These are phyloP conservation scores for Thereva unica DNA, from an alignment of 2,888 invertebrate species.

Conservation along the genomic window DNA sequence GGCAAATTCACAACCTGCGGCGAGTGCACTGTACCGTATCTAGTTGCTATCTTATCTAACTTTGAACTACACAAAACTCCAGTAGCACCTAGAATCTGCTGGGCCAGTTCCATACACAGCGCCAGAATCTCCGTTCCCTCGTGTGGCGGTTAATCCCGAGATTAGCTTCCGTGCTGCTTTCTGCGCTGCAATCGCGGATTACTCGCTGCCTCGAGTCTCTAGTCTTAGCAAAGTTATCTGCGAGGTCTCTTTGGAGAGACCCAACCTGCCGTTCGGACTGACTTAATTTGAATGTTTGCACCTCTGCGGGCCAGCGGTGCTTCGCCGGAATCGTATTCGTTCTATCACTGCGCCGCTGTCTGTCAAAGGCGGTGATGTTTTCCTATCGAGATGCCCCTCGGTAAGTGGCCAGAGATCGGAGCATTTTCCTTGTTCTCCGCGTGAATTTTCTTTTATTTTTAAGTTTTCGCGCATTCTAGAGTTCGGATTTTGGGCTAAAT, in stretches of 20 bases:
- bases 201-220: too few relatives aligned
- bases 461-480: slow-evolving; percentile 30
- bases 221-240: slow-evolving; percentile 8
- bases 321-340: slow-evolving; percentile 45
- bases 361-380: slow-evolving; percentile 27
- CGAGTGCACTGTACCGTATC: too few relatives aligned
- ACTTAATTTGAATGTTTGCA: slow-evolving; percentile 40
- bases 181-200: not conserved
- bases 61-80: too few relatives aligned
- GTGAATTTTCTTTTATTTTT: slow-evolving; percentile 18
- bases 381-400: slow-evolving; percentile 24
- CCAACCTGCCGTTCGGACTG: slow-evolving; percentile 39
- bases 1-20: too few relatives aligned
- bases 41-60: too few relatives aligned
- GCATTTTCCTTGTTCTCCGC: slow-evolving; percentile 26
- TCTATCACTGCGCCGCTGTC: slow-evolving; percentile 42
- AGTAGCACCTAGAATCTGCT: too few relatives aligned
- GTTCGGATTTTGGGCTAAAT: slow-evolving; percentile 28
- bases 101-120: too few relatives aligned
- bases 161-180: too few relatives aligned
- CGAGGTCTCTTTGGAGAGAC: slow-evolving; percentile 21
- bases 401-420: slow-evolving; percentile 11
- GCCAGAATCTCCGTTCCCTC: too few relatives aligned
- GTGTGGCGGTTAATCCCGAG: too few relatives aligned
- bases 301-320: slow-evolving; percentile 32